Evolutionary conservation across 2,113 vertebrate species (phyloP).

Genomic region (Lepus timidus): DNA sequence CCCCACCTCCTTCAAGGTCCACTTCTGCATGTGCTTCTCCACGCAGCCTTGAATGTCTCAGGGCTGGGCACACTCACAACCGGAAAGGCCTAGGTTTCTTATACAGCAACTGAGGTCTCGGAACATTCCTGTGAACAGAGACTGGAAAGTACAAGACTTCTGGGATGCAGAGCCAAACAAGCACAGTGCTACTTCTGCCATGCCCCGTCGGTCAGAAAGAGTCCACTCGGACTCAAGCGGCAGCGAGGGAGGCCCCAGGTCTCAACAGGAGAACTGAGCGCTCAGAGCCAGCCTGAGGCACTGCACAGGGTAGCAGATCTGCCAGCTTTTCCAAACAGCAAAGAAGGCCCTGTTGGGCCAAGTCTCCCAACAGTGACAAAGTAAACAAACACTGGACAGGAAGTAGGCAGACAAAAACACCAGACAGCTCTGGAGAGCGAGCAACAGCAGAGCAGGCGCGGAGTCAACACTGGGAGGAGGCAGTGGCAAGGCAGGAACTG

Average conservation of each 20-base stretch:
- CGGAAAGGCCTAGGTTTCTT: not conserved
- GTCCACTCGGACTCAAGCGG: not conserved
- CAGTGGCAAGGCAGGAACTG: not conserved
- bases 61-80: not conserved
- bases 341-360: not conserved
- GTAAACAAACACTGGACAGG: slow-evolving; percentile 28
- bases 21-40: not conserved
- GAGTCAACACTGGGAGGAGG: not conserved
- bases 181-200: not conserved
- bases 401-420: slow-evolving; percentile 11
- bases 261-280: not conserved
- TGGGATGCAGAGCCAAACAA: not conserved
- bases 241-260: not conserved
- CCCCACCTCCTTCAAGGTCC: not conserved
- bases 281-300: not conserved
- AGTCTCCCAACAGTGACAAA: not conserved
- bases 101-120: not conserved
- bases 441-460: not conserved
- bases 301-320: not conserved
- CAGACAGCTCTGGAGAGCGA: not conserved
- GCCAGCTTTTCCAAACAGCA: not conserved
- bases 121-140: not conserved
- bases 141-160: not conserved
- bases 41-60: not conserved
- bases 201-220: not conserved